phyloP scores from a whole-genome alignment of 2,888 invertebrate species.

The Meiosimyza decipiens region DNA sequence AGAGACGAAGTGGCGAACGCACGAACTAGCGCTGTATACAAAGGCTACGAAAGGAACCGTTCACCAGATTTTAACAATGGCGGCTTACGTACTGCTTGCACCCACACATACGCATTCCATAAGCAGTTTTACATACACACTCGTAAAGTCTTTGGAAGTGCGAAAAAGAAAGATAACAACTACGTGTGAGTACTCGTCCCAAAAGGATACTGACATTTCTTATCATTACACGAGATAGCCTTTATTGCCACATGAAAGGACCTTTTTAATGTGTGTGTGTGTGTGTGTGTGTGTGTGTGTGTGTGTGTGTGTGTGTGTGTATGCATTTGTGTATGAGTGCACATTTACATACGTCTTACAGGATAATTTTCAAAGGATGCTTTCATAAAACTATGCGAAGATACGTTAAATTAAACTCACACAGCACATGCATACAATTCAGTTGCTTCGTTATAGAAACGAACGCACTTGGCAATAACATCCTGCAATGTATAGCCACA shows the following conservation, averaged over 20 bases:
- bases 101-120: conserved; percentile 20
- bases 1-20: not conserved
- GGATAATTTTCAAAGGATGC: conserved; percentile 26
- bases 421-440: not conserved
- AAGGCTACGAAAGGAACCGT: conserved; percentile 50
- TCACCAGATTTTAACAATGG: conserved; percentile 64
- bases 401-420: not conserved
- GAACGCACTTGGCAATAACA: not conserved
- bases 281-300: conserved; percentile 2
- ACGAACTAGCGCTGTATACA: not conserved
- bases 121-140: conserved; percentile 34
- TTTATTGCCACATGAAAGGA: not conserved
- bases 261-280: not conserved
- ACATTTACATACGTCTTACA: conserved; percentile 18
- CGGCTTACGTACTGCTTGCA: conserved; percentile 47
- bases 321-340: conserved; percentile 1
- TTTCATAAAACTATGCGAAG: conserved; percentile 21
- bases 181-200: conserved; percentile 13
- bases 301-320: not conserved
- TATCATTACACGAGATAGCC: conserved; percentile 14
- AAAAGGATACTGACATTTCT: conserved; percentile 12
- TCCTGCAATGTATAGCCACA: conserved; percentile 5
- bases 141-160: conserved; percentile 22
- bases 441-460: not conserved
- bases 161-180: conserved; percentile 22